Base-by-base conservation (phyloP, 1,140 invertebrate genomes). In the Drosophila azteca region DNA sequence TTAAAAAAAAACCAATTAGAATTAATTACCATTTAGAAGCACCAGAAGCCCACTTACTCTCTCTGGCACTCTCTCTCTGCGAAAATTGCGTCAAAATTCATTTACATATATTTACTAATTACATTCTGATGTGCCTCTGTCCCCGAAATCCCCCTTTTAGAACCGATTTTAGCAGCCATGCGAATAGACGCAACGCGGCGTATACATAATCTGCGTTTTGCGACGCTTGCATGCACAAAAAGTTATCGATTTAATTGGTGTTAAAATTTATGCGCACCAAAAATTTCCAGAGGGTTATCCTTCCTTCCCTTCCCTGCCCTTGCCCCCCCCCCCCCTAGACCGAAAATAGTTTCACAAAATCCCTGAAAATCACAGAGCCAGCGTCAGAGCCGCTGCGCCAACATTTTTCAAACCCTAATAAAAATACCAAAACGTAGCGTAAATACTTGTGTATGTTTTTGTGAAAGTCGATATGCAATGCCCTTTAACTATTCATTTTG, bases 241-340 rank as follows among this genome's bases (percentile, higher is more conserved):
- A 60, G 57, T 68, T 76, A 76, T 76, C 73, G 73, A 76, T 76
- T 76, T 76, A 68, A 74, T 74, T 74, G 69, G 70, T 73, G 70
- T 73, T 64, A 64, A 74, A 74, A 74, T 73, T 74, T 73, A 74
- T 74, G 70, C 68, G 46, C 70, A 63, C 51, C 39, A 31, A 63
- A 74, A 73, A 64, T 55, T 29, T 43, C 15, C 35, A 29, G 20
- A 39, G 59, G 13, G 35, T 13, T 39, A 39, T 39, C 11, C 35
- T 5, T 0, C 31, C 26, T 6, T 2, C 31, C 31, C 26, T 6
- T 2, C 31, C 11, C 17, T n/a, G 35, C 35, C 6, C 35, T 20
- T 44, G 11, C 2, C 2, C 41, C 20, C 13, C 15, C 0, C 2
- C 2, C 41, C 20, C 13, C 15, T 0, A 8, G 20, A 13, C 15